phyloP scores from a whole-genome alignment of 2,888 invertebrate species.

The Rhagonycha fulva region DNA sequence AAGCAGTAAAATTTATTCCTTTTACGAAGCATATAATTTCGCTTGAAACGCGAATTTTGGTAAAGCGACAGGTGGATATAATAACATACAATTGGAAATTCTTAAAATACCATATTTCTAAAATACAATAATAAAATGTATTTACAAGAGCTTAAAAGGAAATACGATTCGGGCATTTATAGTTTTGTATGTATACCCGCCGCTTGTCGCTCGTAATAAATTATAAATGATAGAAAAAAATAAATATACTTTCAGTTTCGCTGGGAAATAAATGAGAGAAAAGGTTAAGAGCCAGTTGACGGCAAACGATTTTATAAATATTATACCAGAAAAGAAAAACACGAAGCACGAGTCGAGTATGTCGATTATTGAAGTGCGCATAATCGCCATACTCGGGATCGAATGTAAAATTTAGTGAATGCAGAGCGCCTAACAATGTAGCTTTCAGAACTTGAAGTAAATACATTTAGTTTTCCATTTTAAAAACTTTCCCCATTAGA shows the following conservation, averaged over 20 bases:
- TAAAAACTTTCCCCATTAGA: constrained; percentile 28
- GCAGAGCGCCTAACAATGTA: constrained; percentile 23
- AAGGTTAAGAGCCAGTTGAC: background rate
- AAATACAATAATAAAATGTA: background rate
- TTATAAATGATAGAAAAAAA: background rate
- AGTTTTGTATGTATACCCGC: background rate
- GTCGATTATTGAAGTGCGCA: constrained; percentile 18
- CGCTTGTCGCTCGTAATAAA: background rate
- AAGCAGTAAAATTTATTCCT: background rate
- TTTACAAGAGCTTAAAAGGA: background rate
- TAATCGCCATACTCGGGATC: constrained; percentile 2
- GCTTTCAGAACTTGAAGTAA: constrained; percentile 20
- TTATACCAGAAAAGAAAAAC: constrained; percentile 17
- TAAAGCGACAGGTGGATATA: background rate
- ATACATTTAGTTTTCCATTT: constrained; percentile 29
- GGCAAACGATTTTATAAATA: constrained; percentile 24
- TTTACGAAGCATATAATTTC: background rate
- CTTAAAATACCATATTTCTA: background rate
- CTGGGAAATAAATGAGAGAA: background rate
- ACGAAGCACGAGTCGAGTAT: background rate
- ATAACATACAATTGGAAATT: background rate
- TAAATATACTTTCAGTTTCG: background rate
- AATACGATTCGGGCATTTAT: background rate
- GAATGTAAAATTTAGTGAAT: constrained; percentile 22
- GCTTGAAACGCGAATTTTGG: background rate